Evolutionary conservation across 2,113 vertebrate species (phyloP), one percentile per base, ranked within the genome.

Genomic region (Misgurnus anguillicaudatus): DNA sequence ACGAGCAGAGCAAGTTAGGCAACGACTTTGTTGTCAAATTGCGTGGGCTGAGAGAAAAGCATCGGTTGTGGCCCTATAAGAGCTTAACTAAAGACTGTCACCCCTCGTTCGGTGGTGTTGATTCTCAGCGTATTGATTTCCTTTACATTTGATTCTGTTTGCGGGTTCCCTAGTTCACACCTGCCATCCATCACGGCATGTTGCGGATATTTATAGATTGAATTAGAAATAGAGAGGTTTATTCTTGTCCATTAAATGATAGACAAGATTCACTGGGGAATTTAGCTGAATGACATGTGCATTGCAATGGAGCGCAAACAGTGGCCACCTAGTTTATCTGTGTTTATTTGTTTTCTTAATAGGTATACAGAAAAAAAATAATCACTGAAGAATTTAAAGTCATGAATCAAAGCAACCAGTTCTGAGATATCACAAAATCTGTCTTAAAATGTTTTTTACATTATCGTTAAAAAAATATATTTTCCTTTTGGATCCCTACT

Each of bases 121-220:
- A 78, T 84, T 80, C 78, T 65, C 81, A 62, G 57, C 4, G 36
- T 68, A 84, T 84, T 84, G 83, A 81, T 81, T 84, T 84, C 75
- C 79, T 76, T 81, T 84, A 57, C 76, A 13, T 84, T 81, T 67
- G 69, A 84, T 84, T 84, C 42, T 63, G 57, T 77, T 72, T 31
- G 48, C 71, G 79, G 79, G 76, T 53, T 9, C 65, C n/a, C 41
- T 17, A 51, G 71, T 78, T 70, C 76, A 71, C 83, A 81, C 78
- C 76, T 84, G 79, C 53, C 66, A 71, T 82, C 76, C 71, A 79
- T 79, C 68, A 60, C 71, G 66, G 70, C 58, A 65, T 71, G 80
- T 62, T 79, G 80, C 61, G 83, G 78, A 79, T 68, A 81, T 68
- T 79, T 84, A 84, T 84, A 71, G 83, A 84, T 82, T 77, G 74